Conservation (phyloP, 2,888 invertebrate species). For the Clunio marinus region DNA sequence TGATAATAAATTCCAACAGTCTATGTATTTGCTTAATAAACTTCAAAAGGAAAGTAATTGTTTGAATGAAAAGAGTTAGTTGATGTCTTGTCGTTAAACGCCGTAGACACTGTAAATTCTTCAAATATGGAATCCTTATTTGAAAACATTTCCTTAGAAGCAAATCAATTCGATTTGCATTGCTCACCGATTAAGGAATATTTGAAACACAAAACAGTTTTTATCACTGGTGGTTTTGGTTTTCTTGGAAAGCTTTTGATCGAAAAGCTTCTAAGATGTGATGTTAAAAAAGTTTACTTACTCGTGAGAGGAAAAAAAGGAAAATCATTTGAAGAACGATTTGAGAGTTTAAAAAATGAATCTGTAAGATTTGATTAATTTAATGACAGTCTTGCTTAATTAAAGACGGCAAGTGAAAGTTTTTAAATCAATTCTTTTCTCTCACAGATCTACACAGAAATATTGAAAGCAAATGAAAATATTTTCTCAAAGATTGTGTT, state of each 20-base stretch:
- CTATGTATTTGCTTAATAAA: no score
- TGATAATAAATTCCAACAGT: slow-evolving; percentile 10
- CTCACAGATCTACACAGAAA: slow-evolving; percentile 19
- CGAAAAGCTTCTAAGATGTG: slow-evolving; percentile 29
- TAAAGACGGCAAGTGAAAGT: background rate
- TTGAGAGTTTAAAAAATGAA: slow-evolving; percentile 21
- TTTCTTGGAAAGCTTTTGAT: slow-evolving; percentile 34
- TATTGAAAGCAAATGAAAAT: background rate
- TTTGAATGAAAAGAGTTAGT: no score
- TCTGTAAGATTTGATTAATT: no score
- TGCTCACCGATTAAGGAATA: slow-evolving; percentile 18
- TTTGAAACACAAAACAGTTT: slow-evolving; percentile 3
- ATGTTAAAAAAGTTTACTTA: slow-evolving; percentile 38
- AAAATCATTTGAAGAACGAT: slow-evolving; percentile 36
- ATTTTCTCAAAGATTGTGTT: slow-evolving; percentile 35
- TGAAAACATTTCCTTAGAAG: background rate
- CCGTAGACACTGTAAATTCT: no score
- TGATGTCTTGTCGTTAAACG: no score
- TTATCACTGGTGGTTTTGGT: slow-evolving; percentile 32
- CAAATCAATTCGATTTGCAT: background rate
- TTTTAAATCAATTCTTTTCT: background rate
- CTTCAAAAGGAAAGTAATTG: no score
- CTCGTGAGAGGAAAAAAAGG: slow-evolving; percentile 36
- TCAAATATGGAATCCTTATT: background rate
- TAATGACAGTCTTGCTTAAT: no score